Base-by-base conservation (phyloP, 2,113 vertebrate genomes). In the Apteryx mantelli region DNA sequence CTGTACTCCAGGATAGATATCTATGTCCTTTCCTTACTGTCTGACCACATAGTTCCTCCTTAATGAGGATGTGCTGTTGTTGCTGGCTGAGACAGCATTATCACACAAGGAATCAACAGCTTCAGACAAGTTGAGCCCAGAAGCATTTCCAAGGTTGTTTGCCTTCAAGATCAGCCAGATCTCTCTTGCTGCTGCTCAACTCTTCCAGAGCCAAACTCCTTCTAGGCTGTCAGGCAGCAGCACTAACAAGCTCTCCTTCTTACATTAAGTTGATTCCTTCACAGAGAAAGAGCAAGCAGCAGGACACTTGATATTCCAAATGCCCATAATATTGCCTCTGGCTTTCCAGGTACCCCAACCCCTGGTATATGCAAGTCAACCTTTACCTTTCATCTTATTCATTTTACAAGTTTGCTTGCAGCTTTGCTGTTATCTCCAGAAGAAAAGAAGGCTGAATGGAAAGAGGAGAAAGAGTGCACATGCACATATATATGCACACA, bases 11-110 rank as follows among this genome's bases (percentile, higher is more conserved):
- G 20, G 36, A 24, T 15, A 44, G 28, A 28, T 32, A 32, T 16
- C 10, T 44, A 7, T 0, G 3, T 36, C 50, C 15, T 58, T 77
- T n/a, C 44, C 40, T 56, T 60, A 24, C 50, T 50, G 7, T 6
- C 70, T 66, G 63, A 36, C 44, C 53, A 20, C 50, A 4, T 11
- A 38, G 4, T 18, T 75, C 52, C 61, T 26, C 3, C 0, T 20
- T 19, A 75, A 63, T 5, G 14, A 42, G 11, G 0, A 17, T 0
- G 5, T 14, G 18, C 16, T 3, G 22, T 19, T 0, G 0, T 28
- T 36, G 32, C 20, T 60, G 44, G 38, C 66, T 60, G 12, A 55
- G 60, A 11, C 40, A 66, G 6, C 2, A 9, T 21, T 22, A 55
- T 3, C n/a, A 14, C 52, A n/a, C 48, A 32, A 28, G 28, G 34